Evolutionary conservation across 2,797 vertebrate genomes (phyloP), one percentile per base, ranked within the genome.

Genomic region (Sebastes matsubarae): DNA sequence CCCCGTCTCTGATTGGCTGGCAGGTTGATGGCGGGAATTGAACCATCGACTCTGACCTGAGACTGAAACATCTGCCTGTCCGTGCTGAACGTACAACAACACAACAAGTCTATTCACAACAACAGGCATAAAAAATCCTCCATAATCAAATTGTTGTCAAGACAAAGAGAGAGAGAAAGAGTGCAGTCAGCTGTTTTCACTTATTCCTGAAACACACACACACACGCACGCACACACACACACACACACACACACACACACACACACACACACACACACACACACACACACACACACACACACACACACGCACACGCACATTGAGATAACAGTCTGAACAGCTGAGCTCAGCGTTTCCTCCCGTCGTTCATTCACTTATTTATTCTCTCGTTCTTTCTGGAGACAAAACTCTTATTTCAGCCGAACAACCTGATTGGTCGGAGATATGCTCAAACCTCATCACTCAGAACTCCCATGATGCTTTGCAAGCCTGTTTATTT

Each of bases 141-240:
- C 18, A 7, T 68, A 70, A 80, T 83, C 50, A 22, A 77, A 82
- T 77, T 66, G 55, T 71, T 82, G 25, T 68, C 13, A 5, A 71
- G 77, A 89, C 86, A 84, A 88, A 75, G 75, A 34, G 32, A 32
- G 32, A 9, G 8, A 32, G 32, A 68, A 46, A 14, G 24, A 42
- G 25, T 4, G 46, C 68, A 57, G 76, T 87, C 86, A 89, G 86
- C 84, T 81, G 83, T 77, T 82, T 88, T 55, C 68, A 83, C 46
- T 83, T 58, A 60, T 32, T 7, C 12, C 29, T 9, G 8, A 65
- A 7, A 29, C 27, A 29, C 6, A 29, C 29, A 29, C 29, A 29
- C 29, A 29, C 29, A 29, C 29, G 6, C 29, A 29, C 29, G 6
- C 29, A 66, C 34, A 71, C 32, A 74, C 58, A 34, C 29, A 29